Evolutionary conservation across 35 echinoderm and acorn worm genomes (phyloP).

Genomic region (Amphiura filiformis): DNA sequence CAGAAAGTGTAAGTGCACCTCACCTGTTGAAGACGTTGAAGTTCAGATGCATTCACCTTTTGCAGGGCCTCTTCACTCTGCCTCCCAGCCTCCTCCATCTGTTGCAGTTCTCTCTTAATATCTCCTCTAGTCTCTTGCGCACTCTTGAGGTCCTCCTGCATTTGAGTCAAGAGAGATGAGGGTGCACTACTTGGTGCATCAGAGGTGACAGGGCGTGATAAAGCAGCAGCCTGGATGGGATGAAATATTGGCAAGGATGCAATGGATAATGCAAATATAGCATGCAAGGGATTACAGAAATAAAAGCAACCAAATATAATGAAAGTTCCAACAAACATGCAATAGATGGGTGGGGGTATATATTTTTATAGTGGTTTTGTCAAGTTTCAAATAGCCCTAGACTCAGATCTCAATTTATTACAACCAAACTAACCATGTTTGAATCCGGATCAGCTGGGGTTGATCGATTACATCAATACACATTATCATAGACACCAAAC

Average conservation of each 20-base stretch:
- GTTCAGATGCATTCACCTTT: not conserved
- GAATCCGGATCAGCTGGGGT: too few species aligned
- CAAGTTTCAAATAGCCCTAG: too few species aligned
- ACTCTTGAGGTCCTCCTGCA: slow-evolving; percentile 21
- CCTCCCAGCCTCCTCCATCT: slow-evolving; percentile 11
- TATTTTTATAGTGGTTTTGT: too few species aligned
- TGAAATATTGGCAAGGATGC: not conserved
- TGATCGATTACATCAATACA: too few species aligned
- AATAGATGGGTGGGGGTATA: too few species aligned
- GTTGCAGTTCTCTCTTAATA: not conserved
- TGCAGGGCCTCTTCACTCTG: not conserved
- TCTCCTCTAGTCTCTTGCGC: slow-evolving; percentile 8
- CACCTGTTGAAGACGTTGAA: not conserved
- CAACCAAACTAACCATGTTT: too few species aligned
- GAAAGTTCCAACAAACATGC: too few species aligned
- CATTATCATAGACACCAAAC: too few species aligned
- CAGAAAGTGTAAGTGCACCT: too few species aligned
- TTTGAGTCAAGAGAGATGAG: slow-evolving; percentile 10
- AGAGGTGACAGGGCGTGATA: not conserved
- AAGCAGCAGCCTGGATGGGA: not conserved
- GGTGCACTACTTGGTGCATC: not conserved
- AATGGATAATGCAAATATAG: not conserved
- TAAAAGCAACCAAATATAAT: not conserved
- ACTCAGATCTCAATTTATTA: too few species aligned
- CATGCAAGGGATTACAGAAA: not conserved